phyloP scores from a whole-genome alignment of 2,113 vertebrate genomes.

The Bucco capensis region DNA sequence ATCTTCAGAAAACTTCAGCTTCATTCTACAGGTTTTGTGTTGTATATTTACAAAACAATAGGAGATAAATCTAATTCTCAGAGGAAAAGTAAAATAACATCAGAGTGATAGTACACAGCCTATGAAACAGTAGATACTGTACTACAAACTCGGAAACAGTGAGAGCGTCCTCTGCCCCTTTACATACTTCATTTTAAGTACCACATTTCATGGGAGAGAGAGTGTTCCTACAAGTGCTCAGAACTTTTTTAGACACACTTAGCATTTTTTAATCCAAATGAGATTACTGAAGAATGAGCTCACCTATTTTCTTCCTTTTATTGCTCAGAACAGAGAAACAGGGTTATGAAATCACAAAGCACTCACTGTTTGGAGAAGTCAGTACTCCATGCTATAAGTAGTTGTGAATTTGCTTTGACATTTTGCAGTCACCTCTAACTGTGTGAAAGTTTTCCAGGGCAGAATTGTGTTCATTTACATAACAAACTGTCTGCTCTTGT shows the following conservation, averaged over 20 bases:
- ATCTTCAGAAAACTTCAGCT: not conserved
- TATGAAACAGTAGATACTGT: not conserved
- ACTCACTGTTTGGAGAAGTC: not conserved
- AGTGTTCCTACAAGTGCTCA: not conserved
- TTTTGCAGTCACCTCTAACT: not conserved
- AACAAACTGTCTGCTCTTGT: not conserved
- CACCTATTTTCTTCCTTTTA: constrained; percentile 45
- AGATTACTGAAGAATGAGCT: constrained; percentile 29
- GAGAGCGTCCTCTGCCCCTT: not conserved
- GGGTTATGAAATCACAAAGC: not conserved
- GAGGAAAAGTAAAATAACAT: not conserved
- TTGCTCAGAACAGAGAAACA: not conserved
- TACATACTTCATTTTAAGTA: not conserved
- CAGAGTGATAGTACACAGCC: not conserved
- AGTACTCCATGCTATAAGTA: not conserved
- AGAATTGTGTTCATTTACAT: not conserved
- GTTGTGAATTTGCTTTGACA: not conserved
- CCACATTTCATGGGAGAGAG: not conserved
- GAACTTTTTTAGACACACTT: constrained; percentile 22
- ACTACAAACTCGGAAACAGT: not conserved
- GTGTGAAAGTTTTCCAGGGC: not conserved
- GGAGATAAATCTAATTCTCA: not conserved
- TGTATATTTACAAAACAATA: not conserved
- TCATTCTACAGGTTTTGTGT: not conserved
- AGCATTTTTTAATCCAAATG: constrained; percentile 4